Percentiles rank a stretch among this genome's conserved stretches.
Evolutionary conservation across 2,888 invertebrate genomes (phyloP).

Genomic region (Emmelina monodactyla): DNA sequence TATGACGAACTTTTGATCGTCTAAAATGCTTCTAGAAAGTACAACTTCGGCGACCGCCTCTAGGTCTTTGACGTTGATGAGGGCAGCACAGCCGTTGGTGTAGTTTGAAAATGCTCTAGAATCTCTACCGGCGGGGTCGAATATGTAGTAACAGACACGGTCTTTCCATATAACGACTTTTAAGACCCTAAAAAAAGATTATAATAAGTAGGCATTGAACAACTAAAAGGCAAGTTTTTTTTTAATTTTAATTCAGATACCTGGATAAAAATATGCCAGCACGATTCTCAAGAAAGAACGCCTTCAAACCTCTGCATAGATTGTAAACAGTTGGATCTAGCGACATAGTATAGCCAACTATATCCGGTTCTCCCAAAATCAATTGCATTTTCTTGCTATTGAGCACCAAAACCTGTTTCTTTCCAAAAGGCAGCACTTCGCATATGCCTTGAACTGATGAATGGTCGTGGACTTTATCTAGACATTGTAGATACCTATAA

Average conservation of each 20-base stretch:
- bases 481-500: slow-evolving; percentile 42
- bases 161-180: slow-evolving; percentile 68
- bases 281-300: slow-evolving; percentile 61
- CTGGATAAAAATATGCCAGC: slow-evolving; percentile 58
- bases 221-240: slow-evolving; percentile 1
- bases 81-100: slow-evolving; percentile 58
- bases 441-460: slow-evolving; percentile 52
- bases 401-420: slow-evolving; percentile 40
- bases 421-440: slow-evolving; percentile 53
- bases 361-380: slow-evolving; percentile 45
- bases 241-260: too few species aligned
- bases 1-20: slow-evolving; percentile 56
- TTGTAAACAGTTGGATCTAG: slow-evolving; percentile 52
- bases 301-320: slow-evolving; percentile 60
- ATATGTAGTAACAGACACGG: slow-evolving; percentile 67
- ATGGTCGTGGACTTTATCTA: slow-evolving; percentile 55
- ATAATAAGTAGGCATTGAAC: slow-evolving; percentile 3
- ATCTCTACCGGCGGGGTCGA: slow-evolving; percentile 69
- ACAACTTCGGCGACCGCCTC: slow-evolving; percentile 56
- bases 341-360: slow-evolving; percentile 57
- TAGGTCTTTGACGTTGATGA: slow-evolving; percentile 63
- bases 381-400: slow-evolving; percentile 52
- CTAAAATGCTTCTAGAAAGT: slow-evolving; percentile 48
- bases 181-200: slow-evolving; percentile 29
- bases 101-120: slow-evolving; percentile 56